phyloP scores from a whole-genome alignment of 2,888 invertebrate genomes.

The Aspidiotus destructor region DNA sequence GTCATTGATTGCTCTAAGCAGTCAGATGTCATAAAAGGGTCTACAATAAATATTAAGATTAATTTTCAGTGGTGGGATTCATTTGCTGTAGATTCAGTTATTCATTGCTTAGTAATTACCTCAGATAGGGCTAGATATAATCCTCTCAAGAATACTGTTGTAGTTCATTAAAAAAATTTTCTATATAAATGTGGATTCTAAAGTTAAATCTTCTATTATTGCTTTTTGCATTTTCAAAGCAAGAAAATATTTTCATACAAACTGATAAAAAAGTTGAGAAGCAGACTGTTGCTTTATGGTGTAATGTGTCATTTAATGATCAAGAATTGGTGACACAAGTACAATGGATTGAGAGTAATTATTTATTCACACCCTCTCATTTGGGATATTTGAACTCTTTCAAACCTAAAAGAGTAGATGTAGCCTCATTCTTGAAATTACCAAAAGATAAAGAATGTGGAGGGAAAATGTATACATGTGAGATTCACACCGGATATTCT shows the following conservation, averaged over 20 bases:
- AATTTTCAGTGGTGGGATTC: slow-evolving; percentile 14
- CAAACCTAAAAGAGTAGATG: slow-evolving; percentile 7
- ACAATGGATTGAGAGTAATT: slow-evolving; percentile 17
- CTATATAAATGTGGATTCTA: slow-evolving; percentile 15
- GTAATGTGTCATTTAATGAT: slow-evolving; percentile 21
- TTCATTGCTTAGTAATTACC: slow-evolving; percentile 17
- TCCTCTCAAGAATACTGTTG: slow-evolving; percentile 19
- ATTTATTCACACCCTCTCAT: slow-evolving; percentile 3
- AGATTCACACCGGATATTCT: slow-evolving; percentile 4
- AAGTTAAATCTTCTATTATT: slow-evolving; percentile 15
- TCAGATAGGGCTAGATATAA: slow-evolving; percentile 24
- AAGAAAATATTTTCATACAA: slow-evolving; percentile 19
- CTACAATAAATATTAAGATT: slow-evolving; percentile 17
- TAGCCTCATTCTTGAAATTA: slow-evolving; percentile 7
- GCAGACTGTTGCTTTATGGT: slow-evolving; percentile 12
- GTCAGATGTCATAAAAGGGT: slow-evolving; percentile 10
- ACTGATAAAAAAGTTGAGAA: slow-evolving; percentile 15
- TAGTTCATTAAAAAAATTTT: slow-evolving; percentile 18
- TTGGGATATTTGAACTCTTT: slow-evolving; percentile 10
- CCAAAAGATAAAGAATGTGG: slow-evolving; percentile 9
- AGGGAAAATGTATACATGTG: slow-evolving; percentile 10
- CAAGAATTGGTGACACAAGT: slow-evolving; percentile 5
- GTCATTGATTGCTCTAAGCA: slow-evolving; percentile 9
- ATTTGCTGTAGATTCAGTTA: slow-evolving; percentile 20
- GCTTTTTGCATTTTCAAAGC: slow-evolving; percentile 7